Evolutionary conservation across 2,113 vertebrate genomes (phyloP).

Genomic region (Triplophysa tibetana): DNA sequence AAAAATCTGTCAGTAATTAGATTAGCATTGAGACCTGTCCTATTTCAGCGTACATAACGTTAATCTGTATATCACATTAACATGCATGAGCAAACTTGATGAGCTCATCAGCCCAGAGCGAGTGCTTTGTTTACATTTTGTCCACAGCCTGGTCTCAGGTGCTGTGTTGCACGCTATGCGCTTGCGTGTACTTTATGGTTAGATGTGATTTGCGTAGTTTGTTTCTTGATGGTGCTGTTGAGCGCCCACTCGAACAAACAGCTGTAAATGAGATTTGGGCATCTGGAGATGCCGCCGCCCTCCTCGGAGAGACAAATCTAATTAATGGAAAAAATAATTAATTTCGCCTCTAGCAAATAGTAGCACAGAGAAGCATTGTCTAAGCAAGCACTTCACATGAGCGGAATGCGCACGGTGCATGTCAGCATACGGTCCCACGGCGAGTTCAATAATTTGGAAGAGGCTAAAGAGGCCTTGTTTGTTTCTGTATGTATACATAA

Average conservation of each 20-base stretch:
- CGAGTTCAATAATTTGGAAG: neutral
- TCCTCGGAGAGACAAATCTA: conserved; percentile 71
- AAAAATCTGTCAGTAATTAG: conserved; percentile 6
- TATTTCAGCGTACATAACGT: conserved; percentile 24
- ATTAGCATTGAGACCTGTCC: conserved; percentile 28
- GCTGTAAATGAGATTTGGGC: conserved; percentile 70
- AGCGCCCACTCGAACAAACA: conserved; percentile 63
- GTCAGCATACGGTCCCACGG: neutral
- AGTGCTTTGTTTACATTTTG: neutral
- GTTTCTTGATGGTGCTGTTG: conserved; percentile 60
- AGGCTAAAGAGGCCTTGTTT: neutral
- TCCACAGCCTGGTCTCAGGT: conserved; percentile 37
- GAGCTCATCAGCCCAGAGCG: conserved; percentile 14
- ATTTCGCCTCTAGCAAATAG: conserved; percentile 71
- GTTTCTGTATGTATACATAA: neutral
- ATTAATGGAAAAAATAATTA: conserved; percentile 73
- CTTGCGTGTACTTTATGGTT: conserved; percentile 47
- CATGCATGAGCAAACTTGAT: conserved; percentile 34
- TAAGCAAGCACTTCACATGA: conserved; percentile 57
- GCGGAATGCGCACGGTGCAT: conserved; percentile 46
- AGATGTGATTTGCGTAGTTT: conserved; percentile 52
- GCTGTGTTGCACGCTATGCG: neutral
- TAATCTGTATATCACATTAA: conserved; percentile 26
- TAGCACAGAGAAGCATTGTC: conserved; percentile 57
- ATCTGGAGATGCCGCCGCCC: conserved; percentile 65